These are phyloP conservation scores for Uria lomvia DNA, from an alignment of 2,113 vertebrate genomes.

Conservation along the genomic window DNA sequence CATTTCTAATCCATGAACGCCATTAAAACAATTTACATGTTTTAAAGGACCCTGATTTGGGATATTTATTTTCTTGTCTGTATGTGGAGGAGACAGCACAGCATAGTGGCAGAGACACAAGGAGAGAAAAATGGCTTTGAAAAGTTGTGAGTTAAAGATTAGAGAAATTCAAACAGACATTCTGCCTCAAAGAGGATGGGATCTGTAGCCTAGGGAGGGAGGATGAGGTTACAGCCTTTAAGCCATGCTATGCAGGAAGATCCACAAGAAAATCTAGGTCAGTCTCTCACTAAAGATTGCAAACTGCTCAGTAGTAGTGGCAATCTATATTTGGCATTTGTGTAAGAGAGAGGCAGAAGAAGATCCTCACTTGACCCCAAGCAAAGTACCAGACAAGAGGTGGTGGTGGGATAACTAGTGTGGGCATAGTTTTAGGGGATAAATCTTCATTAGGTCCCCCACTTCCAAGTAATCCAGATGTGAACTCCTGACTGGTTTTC, in stretches of 20 bases:
- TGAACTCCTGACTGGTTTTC: background rate
- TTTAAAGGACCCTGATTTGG: background rate
- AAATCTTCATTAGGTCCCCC: background rate
- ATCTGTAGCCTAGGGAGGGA: background rate
- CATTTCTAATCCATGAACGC: background rate
- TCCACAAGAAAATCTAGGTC: constrained; percentile 39
- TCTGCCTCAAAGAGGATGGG: background rate
- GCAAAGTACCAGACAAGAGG: background rate
- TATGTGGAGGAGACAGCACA: background rate
- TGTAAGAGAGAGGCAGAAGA: background rate
- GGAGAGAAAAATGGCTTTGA: background rate
- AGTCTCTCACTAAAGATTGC: background rate
- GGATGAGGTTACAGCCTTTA: constrained; percentile 20
- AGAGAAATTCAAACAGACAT: background rate
- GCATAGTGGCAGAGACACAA: background rate
- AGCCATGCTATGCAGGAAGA: background rate
- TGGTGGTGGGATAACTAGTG: background rate
- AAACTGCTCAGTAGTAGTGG: background rate
- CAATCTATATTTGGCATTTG: background rate
- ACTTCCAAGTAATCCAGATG: background rate
- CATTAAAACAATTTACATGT: background rate
- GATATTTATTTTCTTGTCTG: background rate
- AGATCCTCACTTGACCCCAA: background rate
- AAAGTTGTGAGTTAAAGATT: background rate
- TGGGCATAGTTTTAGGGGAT: accelerated